Evolutionary conservation across 2,797 vertebrate genomes (phyloP).

Genomic region (Hypotaenidia okinawae): DNA sequence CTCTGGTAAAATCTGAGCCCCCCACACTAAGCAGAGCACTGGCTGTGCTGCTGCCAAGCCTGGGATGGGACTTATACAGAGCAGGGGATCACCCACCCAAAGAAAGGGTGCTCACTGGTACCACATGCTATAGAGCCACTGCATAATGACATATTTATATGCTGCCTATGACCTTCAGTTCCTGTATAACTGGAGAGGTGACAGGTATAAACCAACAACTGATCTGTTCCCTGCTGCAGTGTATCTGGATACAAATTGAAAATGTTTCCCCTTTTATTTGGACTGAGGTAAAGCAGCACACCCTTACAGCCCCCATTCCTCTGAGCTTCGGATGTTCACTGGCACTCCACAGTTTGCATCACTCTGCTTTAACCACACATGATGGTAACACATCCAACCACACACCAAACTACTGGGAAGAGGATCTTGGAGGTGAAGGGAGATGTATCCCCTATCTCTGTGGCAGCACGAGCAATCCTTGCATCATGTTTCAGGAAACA

Average conservation of each 20-base stretch:
- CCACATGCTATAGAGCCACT: background rate
- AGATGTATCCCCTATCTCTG: rapidly evolving
- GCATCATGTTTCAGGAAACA: background rate
- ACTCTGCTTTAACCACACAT: rapidly evolving
- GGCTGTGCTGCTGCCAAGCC: background rate
- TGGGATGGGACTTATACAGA: background rate
- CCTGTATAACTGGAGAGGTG: background rate
- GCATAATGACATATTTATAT: background rate
- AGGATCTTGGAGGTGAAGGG: background rate
- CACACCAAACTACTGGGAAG: background rate
- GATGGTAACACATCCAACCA: background rate
- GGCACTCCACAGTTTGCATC: background rate
- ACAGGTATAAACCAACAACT: background rate
- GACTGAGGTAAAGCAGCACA: background rate
- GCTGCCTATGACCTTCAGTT: background rate
- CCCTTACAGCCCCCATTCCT: background rate
- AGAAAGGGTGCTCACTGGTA: background rate
- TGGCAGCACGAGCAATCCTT: background rate
- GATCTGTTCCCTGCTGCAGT: background rate
- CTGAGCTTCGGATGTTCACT: background rate
- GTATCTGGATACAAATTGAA: background rate
- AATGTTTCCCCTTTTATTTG: background rate
- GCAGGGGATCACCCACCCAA: background rate
- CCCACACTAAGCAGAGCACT: rapidly evolving
- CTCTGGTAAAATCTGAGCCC: background rate